phyloP scores from a whole-genome alignment of 2,113 vertebrate genomes.

The Oxyruncus cristatus region DNA sequence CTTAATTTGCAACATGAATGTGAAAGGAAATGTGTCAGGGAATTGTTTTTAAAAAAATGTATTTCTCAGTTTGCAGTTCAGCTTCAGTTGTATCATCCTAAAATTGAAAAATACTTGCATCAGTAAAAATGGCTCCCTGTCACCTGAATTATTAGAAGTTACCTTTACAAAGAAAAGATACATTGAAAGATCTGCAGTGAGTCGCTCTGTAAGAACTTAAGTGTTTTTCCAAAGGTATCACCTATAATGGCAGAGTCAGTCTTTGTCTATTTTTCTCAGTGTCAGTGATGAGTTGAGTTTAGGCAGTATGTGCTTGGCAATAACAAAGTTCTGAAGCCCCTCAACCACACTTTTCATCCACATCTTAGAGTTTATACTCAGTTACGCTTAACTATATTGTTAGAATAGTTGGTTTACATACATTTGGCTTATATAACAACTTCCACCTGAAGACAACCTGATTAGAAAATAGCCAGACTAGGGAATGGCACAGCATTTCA shows the following conservation, averaged over 20 bases:
- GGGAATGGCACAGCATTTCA: not conserved
- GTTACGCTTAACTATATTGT: not conserved
- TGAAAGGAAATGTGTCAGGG: not conserved
- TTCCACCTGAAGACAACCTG: not conserved
- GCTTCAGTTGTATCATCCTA: not conserved
- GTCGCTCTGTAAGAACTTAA: not conserved
- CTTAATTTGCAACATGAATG: not conserved
- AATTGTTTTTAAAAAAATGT: not conserved
- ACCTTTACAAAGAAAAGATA: not conserved
- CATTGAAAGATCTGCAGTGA: not conserved
- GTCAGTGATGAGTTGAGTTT: not conserved
- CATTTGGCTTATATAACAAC: not conserved
- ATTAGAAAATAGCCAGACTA: not conserved
- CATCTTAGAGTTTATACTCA: not conserved
- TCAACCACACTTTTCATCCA: not conserved
- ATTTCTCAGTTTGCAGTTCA: not conserved
- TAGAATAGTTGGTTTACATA: not conserved
- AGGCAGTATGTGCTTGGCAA: not conserved
- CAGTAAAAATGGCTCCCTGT: not conserved
- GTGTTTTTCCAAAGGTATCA: not conserved
- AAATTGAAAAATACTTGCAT: not conserved
- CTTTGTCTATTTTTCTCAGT: not conserved
- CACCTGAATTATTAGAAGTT: not conserved
- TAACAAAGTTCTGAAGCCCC: not conserved
- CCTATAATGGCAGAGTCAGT: not conserved